Percentiles rank a stretch among this genome's conserved stretches.
These are phyloP conservation scores for Eucera pruinosa DNA, from an alignment of 2,888 invertebrate species.

Conservation along the genomic window DNA sequence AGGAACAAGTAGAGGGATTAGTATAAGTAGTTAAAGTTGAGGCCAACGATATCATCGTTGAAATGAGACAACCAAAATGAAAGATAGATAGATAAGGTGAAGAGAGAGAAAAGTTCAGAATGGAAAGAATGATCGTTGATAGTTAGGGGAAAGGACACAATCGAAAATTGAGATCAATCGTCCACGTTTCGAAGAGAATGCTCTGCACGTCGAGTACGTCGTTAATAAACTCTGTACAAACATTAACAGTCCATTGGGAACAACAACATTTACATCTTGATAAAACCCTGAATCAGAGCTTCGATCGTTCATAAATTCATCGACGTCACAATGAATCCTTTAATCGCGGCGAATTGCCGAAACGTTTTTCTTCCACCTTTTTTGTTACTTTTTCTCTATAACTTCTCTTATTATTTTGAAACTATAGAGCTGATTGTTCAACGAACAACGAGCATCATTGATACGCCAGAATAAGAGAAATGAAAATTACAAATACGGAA, in stretches of 20 bases:
- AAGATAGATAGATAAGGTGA: background rate
- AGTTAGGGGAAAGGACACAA: slow-evolving; percentile 11
- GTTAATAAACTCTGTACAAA: slow-evolving; percentile 82
- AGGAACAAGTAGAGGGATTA: background rate
- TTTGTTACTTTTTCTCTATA: background rate
- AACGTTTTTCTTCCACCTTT: slow-evolving; percentile 4
- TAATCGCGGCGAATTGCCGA: slow-evolving; percentile 21
- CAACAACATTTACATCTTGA: slow-evolving; percentile 70
- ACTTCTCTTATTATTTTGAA: background rate
- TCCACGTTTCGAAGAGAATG: slow-evolving; percentile 47
- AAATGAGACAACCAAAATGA: background rate
- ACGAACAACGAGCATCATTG: slow-evolving; percentile 15
- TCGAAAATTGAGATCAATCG: slow-evolving; percentile 28
- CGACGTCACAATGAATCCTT: slow-evolving; percentile 28
- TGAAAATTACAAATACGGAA: background rate
- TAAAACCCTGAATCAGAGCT: slow-evolving; percentile 37
- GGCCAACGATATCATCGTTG: background rate
- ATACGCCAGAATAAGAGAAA: slow-evolving; percentile 2
- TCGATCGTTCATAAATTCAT: slow-evolving; percentile 37
- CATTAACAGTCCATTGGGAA: slow-evolving; percentile 79
- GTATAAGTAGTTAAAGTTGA: slow-evolving; percentile 1
- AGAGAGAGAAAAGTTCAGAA: background rate
- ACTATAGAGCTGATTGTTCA: background rate
- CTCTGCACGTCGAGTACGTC: slow-evolving; percentile 62
- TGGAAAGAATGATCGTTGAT: slow-evolving; percentile 13